A percentile compares a stretch with the other conserved stretches of the same genome.
Conservation (phyloP, 1,140 invertebrate genomes). For the Bombus huntii region DNA sequence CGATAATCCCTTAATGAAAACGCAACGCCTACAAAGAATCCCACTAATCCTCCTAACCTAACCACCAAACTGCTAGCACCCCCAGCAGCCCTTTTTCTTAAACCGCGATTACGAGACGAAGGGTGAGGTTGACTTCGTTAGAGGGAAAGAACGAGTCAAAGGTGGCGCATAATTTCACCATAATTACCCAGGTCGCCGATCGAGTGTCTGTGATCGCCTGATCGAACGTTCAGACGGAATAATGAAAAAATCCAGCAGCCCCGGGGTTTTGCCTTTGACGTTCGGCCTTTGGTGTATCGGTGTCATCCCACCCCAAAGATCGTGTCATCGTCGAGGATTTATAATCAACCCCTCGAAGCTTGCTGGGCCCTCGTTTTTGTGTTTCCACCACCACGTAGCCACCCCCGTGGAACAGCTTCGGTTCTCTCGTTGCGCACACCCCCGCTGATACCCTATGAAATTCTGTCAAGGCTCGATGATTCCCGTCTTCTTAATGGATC, state of each 20-base stretch:
- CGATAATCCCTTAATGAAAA: too few relatives aligned
- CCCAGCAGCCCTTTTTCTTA: not conserved
- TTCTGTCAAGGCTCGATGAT: slow-evolving; percentile 11
- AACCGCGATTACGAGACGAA: not conserved
- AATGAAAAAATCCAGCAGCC: slow-evolving; percentile 7
- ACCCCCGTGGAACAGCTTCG: not conserved
- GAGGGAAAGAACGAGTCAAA: slow-evolving; percentile 1
- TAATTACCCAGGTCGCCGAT: slow-evolving; percentile 19
- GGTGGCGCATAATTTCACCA: slow-evolving; percentile 36
- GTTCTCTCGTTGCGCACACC: not conserved
- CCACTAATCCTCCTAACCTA: not conserved
- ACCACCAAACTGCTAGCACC: not conserved
- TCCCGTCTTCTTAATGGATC: slow-evolving; percentile 40
- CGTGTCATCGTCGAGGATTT: slow-evolving; percentile 30
- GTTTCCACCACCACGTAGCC: not conserved
- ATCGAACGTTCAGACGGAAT: slow-evolving; percentile 35
- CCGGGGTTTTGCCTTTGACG: slow-evolving; percentile 30
- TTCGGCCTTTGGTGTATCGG: slow-evolving; percentile 30
- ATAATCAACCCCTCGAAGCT: slow-evolving; percentile 42
- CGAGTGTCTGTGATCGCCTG: not conserved
- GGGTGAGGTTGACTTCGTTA: not conserved
- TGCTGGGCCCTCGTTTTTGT: slow-evolving; percentile 15
- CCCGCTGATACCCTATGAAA: slow-evolving; percentile 1
- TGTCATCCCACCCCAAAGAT: slow-evolving; percentile 28
- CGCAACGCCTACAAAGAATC: not conserved